Percentiles rank a stretch among this genome's conserved stretches.
Evolutionary conservation across 1,140 invertebrate genomes (phyloP).

Genomic region (Drosophila punjabiensis): DNA sequence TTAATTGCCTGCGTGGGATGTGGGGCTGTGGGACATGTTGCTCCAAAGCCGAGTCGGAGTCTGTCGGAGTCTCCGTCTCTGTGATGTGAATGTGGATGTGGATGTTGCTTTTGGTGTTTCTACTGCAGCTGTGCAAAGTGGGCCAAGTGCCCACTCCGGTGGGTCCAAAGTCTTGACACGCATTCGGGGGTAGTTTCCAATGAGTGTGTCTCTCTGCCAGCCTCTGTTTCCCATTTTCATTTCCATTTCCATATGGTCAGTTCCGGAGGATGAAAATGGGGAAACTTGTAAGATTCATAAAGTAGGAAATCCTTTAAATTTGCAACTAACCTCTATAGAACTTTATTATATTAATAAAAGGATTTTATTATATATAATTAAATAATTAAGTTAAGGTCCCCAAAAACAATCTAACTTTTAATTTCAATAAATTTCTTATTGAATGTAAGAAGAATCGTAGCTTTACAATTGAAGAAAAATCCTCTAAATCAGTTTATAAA

Average conservation of each 20-base stretch:
- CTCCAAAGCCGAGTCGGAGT: slow-evolving; percentile 7
- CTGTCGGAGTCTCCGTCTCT: slow-evolving; percentile 5
- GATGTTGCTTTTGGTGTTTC: slow-evolving; percentile 8
- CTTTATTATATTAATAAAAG: neutral
- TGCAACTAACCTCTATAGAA: neutral
- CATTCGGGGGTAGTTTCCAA: slow-evolving; percentile 57
- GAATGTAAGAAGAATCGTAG: neutral
- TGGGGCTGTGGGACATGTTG: slow-evolving; percentile 45
- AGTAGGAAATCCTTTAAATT: neutral
- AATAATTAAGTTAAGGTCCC: neutral
- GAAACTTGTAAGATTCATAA: neutral
- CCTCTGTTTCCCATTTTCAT: slow-evolving; percentile 14
- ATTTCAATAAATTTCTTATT: neutral
- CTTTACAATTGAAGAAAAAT: neutral
- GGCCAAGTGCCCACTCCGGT: slow-evolving; percentile 47
- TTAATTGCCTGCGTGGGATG: slow-evolving; percentile 80
- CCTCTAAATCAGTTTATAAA: no score
- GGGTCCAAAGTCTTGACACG: slow-evolving; percentile 62
- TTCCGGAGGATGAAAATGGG: neutral
- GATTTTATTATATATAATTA: neutral
- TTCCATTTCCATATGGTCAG: slow-evolving; percentile 17
- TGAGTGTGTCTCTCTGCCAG: slow-evolving; percentile 22
- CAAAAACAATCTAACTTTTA: neutral
- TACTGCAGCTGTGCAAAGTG: slow-evolving; percentile 40
- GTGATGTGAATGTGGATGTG: slow-evolving; percentile 25